These are phyloP conservation scores for Theretra japonica DNA, from an alignment of 2,888 invertebrate species.

Conservation along the genomic window DNA sequence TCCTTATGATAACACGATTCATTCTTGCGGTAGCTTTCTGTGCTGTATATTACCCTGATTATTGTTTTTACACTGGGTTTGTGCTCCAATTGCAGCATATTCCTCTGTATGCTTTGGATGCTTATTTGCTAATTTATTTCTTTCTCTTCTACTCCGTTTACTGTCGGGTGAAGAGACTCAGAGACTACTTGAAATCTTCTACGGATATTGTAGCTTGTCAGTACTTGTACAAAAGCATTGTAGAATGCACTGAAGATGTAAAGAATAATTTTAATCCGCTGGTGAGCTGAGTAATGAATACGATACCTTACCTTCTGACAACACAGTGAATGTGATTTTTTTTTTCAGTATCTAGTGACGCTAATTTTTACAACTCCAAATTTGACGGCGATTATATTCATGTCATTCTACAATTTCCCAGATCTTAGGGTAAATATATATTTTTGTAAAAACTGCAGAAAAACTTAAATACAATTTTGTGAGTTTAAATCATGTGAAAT, in stretches of 20 bases:
- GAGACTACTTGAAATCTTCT: not conserved
- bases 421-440: not conserved
- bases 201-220: not conserved
- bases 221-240: not conserved
- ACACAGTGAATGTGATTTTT: not conserved
- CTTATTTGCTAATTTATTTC: not conserved
- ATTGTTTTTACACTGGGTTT: not conserved
- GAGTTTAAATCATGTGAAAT: not conserved
- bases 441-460: not conserved
- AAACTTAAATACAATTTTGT: not conserved
- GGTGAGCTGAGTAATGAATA: not conserved
- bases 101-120: not conserved
- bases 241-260: not conserved
- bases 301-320: too few relatives aligned
- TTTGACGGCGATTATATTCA: not conserved
- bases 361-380: not conserved
- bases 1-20: not conserved
- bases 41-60: not conserved
- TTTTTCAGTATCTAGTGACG: not conserved
- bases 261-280: not conserved
- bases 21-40: not conserved
- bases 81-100: not conserved
- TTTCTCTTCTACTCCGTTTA: conserved; percentile 2
- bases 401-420: not conserved
- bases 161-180: not conserved